phyloP scores from a whole-genome alignment of 2,797 vertebrate genomes.

The Gastrophryne carolinensis region DNA sequence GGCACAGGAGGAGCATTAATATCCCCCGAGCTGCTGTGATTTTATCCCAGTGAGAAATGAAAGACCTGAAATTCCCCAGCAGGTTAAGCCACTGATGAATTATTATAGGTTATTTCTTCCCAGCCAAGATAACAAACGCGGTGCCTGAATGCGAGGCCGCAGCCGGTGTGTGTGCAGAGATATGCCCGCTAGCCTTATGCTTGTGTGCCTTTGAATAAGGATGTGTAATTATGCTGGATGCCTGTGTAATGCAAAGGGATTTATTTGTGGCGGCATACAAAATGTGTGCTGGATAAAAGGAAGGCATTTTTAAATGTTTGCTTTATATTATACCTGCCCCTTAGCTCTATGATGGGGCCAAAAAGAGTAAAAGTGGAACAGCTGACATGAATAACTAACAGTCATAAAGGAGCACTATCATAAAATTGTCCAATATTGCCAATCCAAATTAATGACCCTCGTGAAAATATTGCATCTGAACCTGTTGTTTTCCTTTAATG shows the following conservation, averaged over 20 bases:
- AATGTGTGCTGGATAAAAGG: conserved; percentile 15
- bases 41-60: conserved; percentile 54
- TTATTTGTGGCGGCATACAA: conserved; percentile 26
- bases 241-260: conserved; percentile 38
- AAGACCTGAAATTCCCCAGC: conserved; percentile 53
- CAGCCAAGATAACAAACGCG: conserved; percentile 51
- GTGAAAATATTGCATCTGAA: too few relatives aligned
- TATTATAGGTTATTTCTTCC: conserved; percentile 53
- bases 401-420: too few relatives aligned
- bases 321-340: too few relatives aligned
- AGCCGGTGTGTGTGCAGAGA: conserved; percentile 42
- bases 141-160: conserved; percentile 40
- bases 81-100: conserved; percentile 54
- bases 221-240: conserved; percentile 48
- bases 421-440: too few relatives aligned
- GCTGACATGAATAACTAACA: neutral
- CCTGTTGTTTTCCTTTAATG: too few relatives aligned
- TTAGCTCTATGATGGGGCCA: too few relatives aligned
- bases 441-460: too few relatives aligned
- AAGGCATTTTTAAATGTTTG: conserved; percentile 1
- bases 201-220: conserved; percentile 48
- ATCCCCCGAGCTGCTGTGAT: conserved; percentile 52
- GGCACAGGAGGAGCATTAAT: conserved; percentile 52
- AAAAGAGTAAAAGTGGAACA: neutral
- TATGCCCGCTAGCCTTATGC: conserved; percentile 48